A percentile compares a stretch with the other conserved stretches of the same genome.
These are phyloP conservation scores for Trichonephila clavata DNA, from an alignment of 1,140 invertebrate genomes.

Conservation along the genomic window DNA sequence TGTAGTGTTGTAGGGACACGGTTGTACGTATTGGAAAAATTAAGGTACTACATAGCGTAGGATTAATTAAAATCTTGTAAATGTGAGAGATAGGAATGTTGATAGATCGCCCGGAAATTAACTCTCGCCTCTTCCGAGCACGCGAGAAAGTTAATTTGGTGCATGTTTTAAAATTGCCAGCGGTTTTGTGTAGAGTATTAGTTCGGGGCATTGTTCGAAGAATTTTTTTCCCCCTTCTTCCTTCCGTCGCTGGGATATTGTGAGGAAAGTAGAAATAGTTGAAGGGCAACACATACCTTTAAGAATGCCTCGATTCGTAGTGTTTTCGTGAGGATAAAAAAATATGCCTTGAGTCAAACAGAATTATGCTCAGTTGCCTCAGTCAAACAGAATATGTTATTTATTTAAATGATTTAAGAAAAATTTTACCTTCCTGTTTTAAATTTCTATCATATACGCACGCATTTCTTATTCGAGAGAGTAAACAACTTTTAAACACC, in stretches of 20 bases:
- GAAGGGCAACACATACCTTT: not conserved
- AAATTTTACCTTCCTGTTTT: no score
- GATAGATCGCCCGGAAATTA: slow-evolving; percentile 59
- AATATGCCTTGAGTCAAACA: not conserved
- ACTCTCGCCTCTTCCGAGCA: not conserved
- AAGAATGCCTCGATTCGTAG: not conserved
- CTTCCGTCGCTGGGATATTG: not conserved
- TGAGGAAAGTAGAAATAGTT: not conserved
- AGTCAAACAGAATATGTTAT: no score
- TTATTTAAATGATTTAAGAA: no score
- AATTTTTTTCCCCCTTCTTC: no score
- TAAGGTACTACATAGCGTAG: slow-evolving; percentile 72
- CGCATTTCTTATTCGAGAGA: no score
- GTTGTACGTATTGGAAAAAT: slow-evolving; percentile 74
- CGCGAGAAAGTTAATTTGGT: slow-evolving; percentile 48
- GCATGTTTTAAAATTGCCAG: slow-evolving; percentile 18
- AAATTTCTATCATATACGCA: no score
- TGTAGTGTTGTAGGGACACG: slow-evolving; percentile 72
- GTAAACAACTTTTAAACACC: no score
- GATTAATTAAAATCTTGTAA: slow-evolving; percentile 77
- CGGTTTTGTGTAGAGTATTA: not conserved
- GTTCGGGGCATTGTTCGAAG: not conserved
- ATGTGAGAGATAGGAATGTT: slow-evolving; percentile 75
- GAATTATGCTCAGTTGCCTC: no score
- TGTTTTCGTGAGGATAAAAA: not conserved